A percentile compares a stretch with the other conserved stretches of the same genome.
Conservation (phyloP, 2,797 vertebrate species). For the Loriculus beryllinus region DNA sequence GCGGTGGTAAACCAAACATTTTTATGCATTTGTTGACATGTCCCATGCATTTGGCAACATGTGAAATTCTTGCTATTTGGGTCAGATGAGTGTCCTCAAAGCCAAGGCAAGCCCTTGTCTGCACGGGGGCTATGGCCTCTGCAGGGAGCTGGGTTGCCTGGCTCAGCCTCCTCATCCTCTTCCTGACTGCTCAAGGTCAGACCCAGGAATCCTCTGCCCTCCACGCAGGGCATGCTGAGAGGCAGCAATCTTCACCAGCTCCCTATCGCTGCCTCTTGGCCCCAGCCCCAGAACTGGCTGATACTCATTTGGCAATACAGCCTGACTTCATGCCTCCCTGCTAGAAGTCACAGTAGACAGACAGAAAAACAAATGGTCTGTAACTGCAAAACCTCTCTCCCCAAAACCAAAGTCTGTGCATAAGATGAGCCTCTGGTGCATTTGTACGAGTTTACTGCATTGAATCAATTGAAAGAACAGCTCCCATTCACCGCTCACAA, state of each 20-base stretch:
- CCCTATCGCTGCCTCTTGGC: slow-evolving; percentile 8
- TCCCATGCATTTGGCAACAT: not conserved
- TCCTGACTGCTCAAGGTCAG: slow-evolving; percentile 28
- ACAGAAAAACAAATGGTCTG: not conserved
- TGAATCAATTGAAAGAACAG: not conserved
- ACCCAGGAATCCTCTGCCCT: not conserved
- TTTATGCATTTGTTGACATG: slow-evolving; percentile 10
- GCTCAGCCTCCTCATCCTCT: not conserved
- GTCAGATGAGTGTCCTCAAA: slow-evolving; percentile 27
- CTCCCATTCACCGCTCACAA: not conserved
- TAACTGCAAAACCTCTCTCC: not conserved
- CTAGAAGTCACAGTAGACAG: not conserved
- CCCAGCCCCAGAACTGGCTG: not conserved
- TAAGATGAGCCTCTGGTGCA: not conserved
- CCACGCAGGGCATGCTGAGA: not conserved
- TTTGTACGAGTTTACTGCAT: not conserved
- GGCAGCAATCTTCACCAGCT: not conserved
- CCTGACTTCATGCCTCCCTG: not conserved
- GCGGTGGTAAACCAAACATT: slow-evolving; percentile 1
- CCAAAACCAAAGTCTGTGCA: not conserved
- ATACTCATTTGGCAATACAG: slow-evolving; percentile 20
- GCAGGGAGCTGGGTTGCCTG: not conserved
- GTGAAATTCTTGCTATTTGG: not conserved
- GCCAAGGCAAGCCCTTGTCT: not conserved
- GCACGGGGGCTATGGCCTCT: not conserved